Percentiles rank a stretch among this genome's conserved stretches.
phyloP scores from a whole-genome alignment of 2,888 invertebrate genomes.

The Drosophila suboccidentalis region DNA sequence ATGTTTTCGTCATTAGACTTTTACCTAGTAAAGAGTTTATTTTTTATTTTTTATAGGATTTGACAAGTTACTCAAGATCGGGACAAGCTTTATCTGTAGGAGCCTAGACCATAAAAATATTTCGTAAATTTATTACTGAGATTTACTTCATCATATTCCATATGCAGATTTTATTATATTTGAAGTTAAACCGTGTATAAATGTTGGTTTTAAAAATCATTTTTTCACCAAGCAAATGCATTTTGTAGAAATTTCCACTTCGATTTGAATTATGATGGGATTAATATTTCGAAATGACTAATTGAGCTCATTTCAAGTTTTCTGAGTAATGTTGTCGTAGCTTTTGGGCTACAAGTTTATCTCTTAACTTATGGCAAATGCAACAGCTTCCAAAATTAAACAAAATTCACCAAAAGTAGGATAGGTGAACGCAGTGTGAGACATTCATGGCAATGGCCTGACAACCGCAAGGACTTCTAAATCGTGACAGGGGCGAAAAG shows the following conservation, averaged over 20 bases:
- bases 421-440: slow-evolving; percentile 38
- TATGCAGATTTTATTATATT: not conserved
- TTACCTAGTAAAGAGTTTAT: too few species aligned
- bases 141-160: not conserved
- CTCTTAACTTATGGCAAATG: slow-evolving; percentile 48
- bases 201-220: too few species aligned
- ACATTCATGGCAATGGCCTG: slow-evolving; percentile 62
- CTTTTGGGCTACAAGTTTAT: slow-evolving; percentile 59
- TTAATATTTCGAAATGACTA: slow-evolving; percentile 45
- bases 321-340: slow-evolving; percentile 42
- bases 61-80: too few species aligned
- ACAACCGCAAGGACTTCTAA: slow-evolving; percentile 62
- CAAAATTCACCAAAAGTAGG: slow-evolving; percentile 3
- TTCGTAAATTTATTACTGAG: too few species aligned
- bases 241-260: not conserved
- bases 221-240: too few species aligned
- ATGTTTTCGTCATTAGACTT: too few species aligned
- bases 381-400: slow-evolving; percentile 33
- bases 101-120: too few species aligned
- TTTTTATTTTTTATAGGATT: too few species aligned
- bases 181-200: too few species aligned
- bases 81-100: too few species aligned
- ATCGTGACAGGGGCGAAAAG: slow-evolving; percentile 28
- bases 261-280: slow-evolving; percentile 21
- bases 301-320: slow-evolving; percentile 48